Conservation (phyloP, 2,888 invertebrate species). For the Philaethria dido region DNA sequence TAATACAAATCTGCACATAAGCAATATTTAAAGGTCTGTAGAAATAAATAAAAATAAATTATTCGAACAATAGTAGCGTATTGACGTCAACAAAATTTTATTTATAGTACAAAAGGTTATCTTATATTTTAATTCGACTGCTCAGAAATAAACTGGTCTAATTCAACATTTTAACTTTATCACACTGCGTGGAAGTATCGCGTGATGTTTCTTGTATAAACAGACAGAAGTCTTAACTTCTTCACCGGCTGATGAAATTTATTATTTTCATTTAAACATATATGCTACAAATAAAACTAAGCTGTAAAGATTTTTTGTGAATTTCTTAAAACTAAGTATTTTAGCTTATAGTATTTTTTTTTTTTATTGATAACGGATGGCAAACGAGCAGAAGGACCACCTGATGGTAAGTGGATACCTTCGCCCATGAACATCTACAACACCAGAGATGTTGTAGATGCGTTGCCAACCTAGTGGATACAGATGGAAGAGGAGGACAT, state of each 20-base stretch:
- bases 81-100: conserved; percentile 43
- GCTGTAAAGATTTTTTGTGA: too few relatives aligned
- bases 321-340: too few relatives aligned
- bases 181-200: conserved; percentile 50
- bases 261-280: conserved; percentile 25
- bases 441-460: too few relatives aligned
- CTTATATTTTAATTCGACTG: conserved; percentile 50
- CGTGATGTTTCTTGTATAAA: conserved; percentile 46
- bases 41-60: conserved; percentile 6
- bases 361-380: too few relatives aligned
- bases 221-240: conserved; percentile 26
- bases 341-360: too few relatives aligned
- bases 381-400: too few relatives aligned
- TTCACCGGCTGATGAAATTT: conserved; percentile 45
- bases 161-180: conserved; percentile 58
- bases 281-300: too few relatives aligned
- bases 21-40: background rate
- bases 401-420: too few relatives aligned
- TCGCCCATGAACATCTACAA: too few relatives aligned
- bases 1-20: conserved; percentile 6
- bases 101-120: conserved; percentile 56
- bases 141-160: conserved; percentile 57
- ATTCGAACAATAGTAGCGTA: conserved; percentile 47
- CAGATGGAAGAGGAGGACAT: too few relatives aligned
- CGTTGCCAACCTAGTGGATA: too few relatives aligned